Conservation (phyloP, 2,888 invertebrate genomes). For the Yponomeuta plumbellus region DNA sequence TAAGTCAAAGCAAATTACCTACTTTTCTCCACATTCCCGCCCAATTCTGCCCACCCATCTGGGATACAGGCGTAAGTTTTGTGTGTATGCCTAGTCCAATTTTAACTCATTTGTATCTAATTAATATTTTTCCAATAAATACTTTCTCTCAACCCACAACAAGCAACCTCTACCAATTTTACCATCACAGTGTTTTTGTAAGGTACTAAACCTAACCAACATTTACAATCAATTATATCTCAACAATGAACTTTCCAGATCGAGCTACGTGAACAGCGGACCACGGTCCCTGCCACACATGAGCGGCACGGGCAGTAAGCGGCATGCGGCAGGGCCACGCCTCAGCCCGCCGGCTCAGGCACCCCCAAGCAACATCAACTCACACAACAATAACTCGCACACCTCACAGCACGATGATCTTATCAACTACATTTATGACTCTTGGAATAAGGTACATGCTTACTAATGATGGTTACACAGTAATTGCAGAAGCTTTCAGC, state of each 20-base stretch:
- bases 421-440: slow-evolving; percentile 87
- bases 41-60: too few relatives aligned
- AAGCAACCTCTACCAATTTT: too few relatives aligned
- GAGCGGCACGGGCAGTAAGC: slow-evolving; percentile 45
- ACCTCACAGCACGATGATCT: slow-evolving; percentile 83
- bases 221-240: too few relatives aligned
- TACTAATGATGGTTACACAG: background rate
- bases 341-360: slow-evolving; percentile 59
- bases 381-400: slow-evolving; percentile 39
- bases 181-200: too few relatives aligned
- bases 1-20: too few relatives aligned
- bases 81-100: too few relatives aligned
- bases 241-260: slow-evolving; percentile 20
- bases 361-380: slow-evolving; percentile 31
- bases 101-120: too few relatives aligned
- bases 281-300: slow-evolving; percentile 64
- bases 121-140: too few relatives aligned
- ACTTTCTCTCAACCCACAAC: too few relatives aligned
- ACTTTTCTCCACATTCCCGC: background rate
- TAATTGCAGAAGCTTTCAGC: background rate
- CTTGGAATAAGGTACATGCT: slow-evolving; percentile 80
- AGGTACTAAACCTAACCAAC: too few relatives aligned
- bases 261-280: slow-evolving; percentile 63
- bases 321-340: slow-evolving; percentile 45
- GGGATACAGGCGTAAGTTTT: too few relatives aligned